These are phyloP conservation scores for Quadroppia sp. DNA, from an alignment of 2,888 invertebrate species.

Conservation along the genomic window DNA sequence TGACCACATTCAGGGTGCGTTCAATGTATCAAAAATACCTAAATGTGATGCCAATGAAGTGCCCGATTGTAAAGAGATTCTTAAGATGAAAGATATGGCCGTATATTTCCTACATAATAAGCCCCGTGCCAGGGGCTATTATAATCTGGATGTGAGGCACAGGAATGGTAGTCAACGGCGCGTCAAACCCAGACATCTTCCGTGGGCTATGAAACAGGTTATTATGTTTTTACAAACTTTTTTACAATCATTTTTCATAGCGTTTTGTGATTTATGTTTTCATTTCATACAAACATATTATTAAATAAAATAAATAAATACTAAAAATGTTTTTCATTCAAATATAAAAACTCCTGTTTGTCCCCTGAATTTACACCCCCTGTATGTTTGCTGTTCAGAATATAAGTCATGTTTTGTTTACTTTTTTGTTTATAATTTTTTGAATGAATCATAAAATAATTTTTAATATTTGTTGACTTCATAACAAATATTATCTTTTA, in stretches of 20 bases:
- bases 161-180: slow-evolving; percentile 36
- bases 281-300: no score
- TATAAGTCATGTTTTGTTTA: no score
- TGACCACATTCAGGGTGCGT: slow-evolving; percentile 42
- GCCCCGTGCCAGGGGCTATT: slow-evolving; percentile 30
- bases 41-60: slow-evolving; percentile 29
- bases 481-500: no score
- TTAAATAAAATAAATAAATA: no score
- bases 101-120: slow-evolving; percentile 42
- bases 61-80: slow-evolving; percentile 33
- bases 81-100: slow-evolving; percentile 37
- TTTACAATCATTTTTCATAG: neutral
- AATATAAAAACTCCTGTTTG: no score
- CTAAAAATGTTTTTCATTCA: no score
- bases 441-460: no score
- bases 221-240: neutral
- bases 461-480: no score
- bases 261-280: neutral
- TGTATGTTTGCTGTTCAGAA: no score
- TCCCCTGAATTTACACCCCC: no score
- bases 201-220: slow-evolving; percentile 43
- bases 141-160: slow-evolving; percentile 41
- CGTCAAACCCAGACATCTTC: slow-evolving; percentile 37
- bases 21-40: slow-evolving; percentile 40
- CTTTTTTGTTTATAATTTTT: no score